Conservation (phyloP, 2,888 invertebrate genomes). For the Megamerina dolium region DNA sequence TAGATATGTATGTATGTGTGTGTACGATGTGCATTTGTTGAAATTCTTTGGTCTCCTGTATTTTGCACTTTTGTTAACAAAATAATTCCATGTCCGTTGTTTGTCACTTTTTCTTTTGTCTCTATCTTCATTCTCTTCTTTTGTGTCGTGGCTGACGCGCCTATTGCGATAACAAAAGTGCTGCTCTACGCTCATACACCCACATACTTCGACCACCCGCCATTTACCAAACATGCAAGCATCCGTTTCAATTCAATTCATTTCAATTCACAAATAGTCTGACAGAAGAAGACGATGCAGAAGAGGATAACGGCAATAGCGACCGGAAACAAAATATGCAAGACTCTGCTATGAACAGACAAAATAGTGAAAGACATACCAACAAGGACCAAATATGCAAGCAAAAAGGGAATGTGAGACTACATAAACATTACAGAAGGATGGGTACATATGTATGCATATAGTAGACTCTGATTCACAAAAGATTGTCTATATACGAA, state of each 20-base stretch:
- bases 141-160: neutral
- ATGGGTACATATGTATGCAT: constrained; percentile 1
- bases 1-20: neutral
- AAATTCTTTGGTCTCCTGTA: constrained; percentile 15
- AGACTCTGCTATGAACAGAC: constrained; percentile 15
- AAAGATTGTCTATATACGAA: no score
- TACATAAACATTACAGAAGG: constrained; percentile 13
- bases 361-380: constrained; percentile 3
- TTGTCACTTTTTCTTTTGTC: constrained; percentile 3
- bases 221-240: no score
- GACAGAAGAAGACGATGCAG: no score
- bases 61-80: constrained; percentile 36
- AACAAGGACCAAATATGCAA: no score
- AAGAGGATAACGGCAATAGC: constrained; percentile 27
- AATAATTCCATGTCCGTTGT: constrained; percentile 34
- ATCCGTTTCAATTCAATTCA: constrained; percentile 48
- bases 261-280: constrained; percentile 32
- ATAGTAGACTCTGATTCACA: constrained; percentile 23
- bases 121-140: neutral
- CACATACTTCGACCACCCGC: no score
- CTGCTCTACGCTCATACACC: no score
- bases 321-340: constrained; percentile 28
- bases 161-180: no score
- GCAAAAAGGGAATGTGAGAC: constrained; percentile 5
- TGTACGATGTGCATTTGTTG: neutral